Evolutionary conservation across 53 echinoderm and acorn worm genomes (phyloP), one percentile per base, ranked within the genome.

Genomic region (Holothuria leucospilota): DNA sequence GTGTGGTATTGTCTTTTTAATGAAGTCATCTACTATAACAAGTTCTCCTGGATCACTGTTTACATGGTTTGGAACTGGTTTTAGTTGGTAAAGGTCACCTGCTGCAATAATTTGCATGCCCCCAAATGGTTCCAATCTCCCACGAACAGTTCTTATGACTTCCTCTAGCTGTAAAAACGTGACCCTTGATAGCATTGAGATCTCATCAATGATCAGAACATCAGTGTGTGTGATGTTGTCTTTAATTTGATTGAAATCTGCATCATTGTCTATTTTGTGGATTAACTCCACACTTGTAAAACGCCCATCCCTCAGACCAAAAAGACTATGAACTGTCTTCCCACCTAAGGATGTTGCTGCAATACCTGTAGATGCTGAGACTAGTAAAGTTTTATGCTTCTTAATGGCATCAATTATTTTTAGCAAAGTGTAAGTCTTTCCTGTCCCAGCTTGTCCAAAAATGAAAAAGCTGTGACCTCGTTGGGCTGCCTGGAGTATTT

Each of bases 71-170:
- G 59, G 80, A 13, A 79, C 80, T 13, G 80, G 80, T 59, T n/a
- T 56, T 1, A 79, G 60, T 59, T 79, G 60, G 38, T 29, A 56
- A n/a, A 79, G 2, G 60, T 59, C 80, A 12, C 80, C 80, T 20
- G 80, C 80, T 12, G 59, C 58, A 3, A 79, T 58, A n/a, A 79
- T 13, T 6, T 79, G 80, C 58, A 79, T 79, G 8, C 60, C 59
- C 24, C 80, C 80, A 38, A 52, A 79, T 29, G 80, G 80, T 24
- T 13, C 2, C 4, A 13, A 2, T 21, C 12, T 39, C 15, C 30
- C 59, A 16, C 80, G 34, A 34, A 34, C 2, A 34, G 34, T 34
- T 34, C 34, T 34, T 2, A 34, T 15, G 6, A 79, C 38, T 53
- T 51, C 11, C 39, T 79, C 60, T 7, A 79, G 21, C 52, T 58